These are phyloP conservation scores for Diaprepes abbreviatus DNA, from an alignment of 2,888 invertebrate species.

Conservation along the genomic window DNA sequence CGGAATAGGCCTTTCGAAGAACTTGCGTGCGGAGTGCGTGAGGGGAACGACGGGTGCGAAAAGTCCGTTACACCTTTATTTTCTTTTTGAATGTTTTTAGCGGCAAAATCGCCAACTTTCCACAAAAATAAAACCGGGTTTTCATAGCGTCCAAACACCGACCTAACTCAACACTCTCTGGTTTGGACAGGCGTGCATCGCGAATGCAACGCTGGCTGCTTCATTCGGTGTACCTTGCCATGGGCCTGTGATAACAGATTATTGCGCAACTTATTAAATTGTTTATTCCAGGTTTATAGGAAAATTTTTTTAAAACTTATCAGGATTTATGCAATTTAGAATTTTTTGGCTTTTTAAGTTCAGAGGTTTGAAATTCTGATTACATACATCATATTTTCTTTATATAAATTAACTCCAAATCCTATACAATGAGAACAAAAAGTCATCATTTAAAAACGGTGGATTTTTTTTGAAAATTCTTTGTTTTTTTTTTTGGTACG, in stretches of 20 bases:
- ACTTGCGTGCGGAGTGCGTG: slow-evolving; percentile 19
- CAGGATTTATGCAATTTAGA: too few relatives aligned
- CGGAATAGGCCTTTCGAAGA: not conserved
- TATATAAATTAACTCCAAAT: too few relatives aligned
- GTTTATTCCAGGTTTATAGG: slow-evolving; percentile 3
- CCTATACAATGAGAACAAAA: too few relatives aligned
- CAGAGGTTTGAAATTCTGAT: too few relatives aligned
- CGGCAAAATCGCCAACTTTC: slow-evolving; percentile 7
- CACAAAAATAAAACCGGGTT: slow-evolving; percentile 54
- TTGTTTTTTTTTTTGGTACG: too few relatives aligned
- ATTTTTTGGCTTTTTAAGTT: too few relatives aligned
- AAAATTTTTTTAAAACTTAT: too few relatives aligned
- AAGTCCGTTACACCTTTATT: slow-evolving; percentile 53
- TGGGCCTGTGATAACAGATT: slow-evolving; percentile 46
- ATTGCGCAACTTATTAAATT: slow-evolving; percentile 40
- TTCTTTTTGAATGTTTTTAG: slow-evolving; percentile 11
- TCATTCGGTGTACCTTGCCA: slow-evolving; percentile 46
- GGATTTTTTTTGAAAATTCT: too few relatives aligned
- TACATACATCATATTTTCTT: too few relatives aligned
- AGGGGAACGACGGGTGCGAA: slow-evolving; percentile 55
- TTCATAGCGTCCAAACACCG: slow-evolving; percentile 62
- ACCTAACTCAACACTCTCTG: slow-evolving; percentile 69
- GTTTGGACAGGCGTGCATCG: slow-evolving; percentile 64
- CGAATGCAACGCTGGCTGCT: slow-evolving; percentile 41
- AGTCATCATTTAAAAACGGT: too few relatives aligned